Base-by-base conservation (phyloP, 2,113 vertebrate species). In the Brachionichthys hirsutus region DNA sequence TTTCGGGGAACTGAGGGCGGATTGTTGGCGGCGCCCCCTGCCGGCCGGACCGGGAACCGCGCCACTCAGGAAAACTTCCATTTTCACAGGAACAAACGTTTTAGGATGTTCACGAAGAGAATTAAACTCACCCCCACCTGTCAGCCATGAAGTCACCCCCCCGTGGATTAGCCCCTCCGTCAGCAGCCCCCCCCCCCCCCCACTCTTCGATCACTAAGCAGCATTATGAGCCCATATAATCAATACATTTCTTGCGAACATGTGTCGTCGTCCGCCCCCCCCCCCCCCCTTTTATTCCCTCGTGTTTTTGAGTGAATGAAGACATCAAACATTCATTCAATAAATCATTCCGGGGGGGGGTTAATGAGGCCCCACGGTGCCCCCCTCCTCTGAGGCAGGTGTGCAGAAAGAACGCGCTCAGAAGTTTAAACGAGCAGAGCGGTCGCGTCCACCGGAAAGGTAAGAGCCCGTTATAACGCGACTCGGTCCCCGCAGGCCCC, bases 311-410 rank as follows among this genome's bases (percentile, higher is more conserved):
- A 22, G 70, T 49, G 71, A 70, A 77, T 55, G 78, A 81, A 74
- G 57, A 77, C 84, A 85, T 84, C 77, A 81, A 71, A 73, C 74
- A 83, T 82, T 59, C 73, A 77, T 84, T 81, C 85, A 84, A 83
- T 87, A 87, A 87, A 87, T 89, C 84, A 86, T 87, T 84, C 81
- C 81, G 36, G 77, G 54, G 66, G 84, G 71, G 84, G 68, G 83
- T 87, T 88, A 85, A 86, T 87, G 88, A 85, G 75, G 70, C 77
- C 62, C 67, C 68, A 84, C 85, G 69, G 76, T 80, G 73, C 13
- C 15, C 17, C 1, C 3, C 41, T 30, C 5, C 20, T 13, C 8
- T 43, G 40, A 12, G 19, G 89, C 91, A 91, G 91, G 90, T 91
- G 91, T 90, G 88, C 79, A 20, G 12, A 13, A 34, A 30, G 20